These are phyloP conservation scores for Lobophora halterata DNA, from an alignment of 2,888 invertebrate species.

Conservation along the genomic window DNA sequence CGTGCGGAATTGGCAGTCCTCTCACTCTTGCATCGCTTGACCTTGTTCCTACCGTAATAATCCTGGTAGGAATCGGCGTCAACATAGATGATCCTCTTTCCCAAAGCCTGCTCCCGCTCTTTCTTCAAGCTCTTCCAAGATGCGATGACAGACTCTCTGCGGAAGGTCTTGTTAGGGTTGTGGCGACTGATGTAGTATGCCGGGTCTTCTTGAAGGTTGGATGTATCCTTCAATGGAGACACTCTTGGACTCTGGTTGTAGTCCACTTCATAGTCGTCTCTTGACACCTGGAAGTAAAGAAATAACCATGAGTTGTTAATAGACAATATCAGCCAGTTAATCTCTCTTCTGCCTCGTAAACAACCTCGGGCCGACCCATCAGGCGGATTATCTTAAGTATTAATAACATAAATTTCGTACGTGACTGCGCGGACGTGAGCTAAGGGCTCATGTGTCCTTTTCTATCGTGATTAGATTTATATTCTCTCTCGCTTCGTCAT, in stretches of 20 bases:
- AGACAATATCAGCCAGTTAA: conserved; percentile 22
- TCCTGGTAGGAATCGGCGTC: conserved; percentile 70
- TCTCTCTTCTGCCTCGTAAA: conserved; percentile 37
- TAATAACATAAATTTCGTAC: conserved; percentile 55
- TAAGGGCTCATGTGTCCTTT: conserved; percentile 47
- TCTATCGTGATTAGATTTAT: conserved; percentile 45
- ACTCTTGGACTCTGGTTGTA: conserved; percentile 69
- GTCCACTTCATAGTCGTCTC: conserved; percentile 72
- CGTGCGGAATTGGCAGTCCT: conserved; percentile 55
- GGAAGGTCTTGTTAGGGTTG: conserved; percentile 74
- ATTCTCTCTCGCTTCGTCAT: conserved; percentile 52
- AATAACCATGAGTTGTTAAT: conserved; percentile 31
- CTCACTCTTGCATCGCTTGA: conserved; percentile 74
- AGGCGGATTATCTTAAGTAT: conserved; percentile 53
- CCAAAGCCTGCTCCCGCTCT: conserved; percentile 71
- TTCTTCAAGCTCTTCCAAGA: conserved; percentile 77
- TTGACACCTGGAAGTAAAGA: conserved; percentile 67
- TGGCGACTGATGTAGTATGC: conserved; percentile 72
- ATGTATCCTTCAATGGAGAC: conserved; percentile 71
- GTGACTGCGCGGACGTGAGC: conserved; percentile 33
- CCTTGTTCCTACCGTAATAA: conserved; percentile 69
- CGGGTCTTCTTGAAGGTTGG: conserved; percentile 68
- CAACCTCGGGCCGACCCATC: conserved; percentile 37
- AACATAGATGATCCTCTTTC: conserved; percentile 67
- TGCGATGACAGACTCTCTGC: conserved; percentile 74